These are phyloP conservation scores for western clawed frog (Xenopus tropicalis) DNA, from an alignment of 2,113 vertebrate species.

Conservation along the genomic window UCB_Xtro_10.0 CM004446.2:83200501-83201000, in stretches of 20 bases:
- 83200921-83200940: background rate
- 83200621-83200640: no score
- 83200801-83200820: background rate
- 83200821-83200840: background rate
- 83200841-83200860: background rate
- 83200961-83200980: background rate
- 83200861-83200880: background rate
- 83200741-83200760: constrained; percentile 23
- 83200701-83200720: constrained; percentile 12
- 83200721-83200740: background rate
- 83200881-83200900: background rate
- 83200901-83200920: constrained; percentile 2
- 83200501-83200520: no score
- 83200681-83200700: background rate
- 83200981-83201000: background rate
- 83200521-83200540: no score
- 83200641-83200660: no score
- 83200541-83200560: no score
- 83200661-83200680: no score
- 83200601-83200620: no score
- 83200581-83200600: no score
- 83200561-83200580: no score
- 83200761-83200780: background rate
- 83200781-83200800: constrained; percentile 5
- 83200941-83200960: background rate